These are phyloP conservation scores for Torymus auratus DNA, from an alignment of 2,888 invertebrate genomes.

Conservation along the genomic window DNA sequence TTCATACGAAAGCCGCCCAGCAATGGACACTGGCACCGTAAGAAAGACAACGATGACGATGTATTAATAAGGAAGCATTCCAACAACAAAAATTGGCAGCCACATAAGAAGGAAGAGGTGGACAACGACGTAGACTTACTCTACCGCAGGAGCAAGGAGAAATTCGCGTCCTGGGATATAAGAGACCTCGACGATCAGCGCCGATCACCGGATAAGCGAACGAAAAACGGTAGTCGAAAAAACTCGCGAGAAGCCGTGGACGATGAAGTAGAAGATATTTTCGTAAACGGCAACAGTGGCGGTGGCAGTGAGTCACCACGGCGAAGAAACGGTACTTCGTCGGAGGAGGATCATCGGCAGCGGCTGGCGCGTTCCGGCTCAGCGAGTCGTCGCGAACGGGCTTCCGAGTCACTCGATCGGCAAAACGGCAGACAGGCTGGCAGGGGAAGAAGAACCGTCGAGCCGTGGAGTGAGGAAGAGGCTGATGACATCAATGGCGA, in stretches of 20 bases:
- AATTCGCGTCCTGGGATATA: slow-evolving; percentile 67
- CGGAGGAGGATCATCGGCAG: slow-evolving; percentile 39
- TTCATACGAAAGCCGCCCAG: slow-evolving; percentile 2
- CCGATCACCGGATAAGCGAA: neutral
- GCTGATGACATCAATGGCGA: neutral
- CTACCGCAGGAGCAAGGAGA: slow-evolving; percentile 64
- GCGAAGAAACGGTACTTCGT: slow-evolving; percentile 50
- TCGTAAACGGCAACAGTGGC: slow-evolving; percentile 22
- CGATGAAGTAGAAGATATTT: slow-evolving; percentile 20
- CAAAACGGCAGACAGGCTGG: slow-evolving; percentile 56
- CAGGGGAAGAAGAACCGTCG: slow-evolving; percentile 44
- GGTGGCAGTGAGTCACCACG: slow-evolving; percentile 37
- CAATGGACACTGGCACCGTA: neutral
- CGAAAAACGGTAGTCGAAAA: neutral
- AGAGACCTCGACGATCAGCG: slow-evolving; percentile 61
- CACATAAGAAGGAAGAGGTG: neutral
- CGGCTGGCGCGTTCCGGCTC: slow-evolving; percentile 47
- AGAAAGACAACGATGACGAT: slow-evolving; percentile 32
- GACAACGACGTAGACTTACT: slow-evolving; percentile 61
- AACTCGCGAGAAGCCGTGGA: slow-evolving; percentile 14
- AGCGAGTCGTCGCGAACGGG: slow-evolving; percentile 18
- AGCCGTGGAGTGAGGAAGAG: slow-evolving; percentile 56
- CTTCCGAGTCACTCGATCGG: slow-evolving; percentile 61
- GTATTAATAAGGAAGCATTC: neutral
- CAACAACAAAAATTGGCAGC: neutral